phyloP scores from a whole-genome alignment of 2,888 invertebrate species.

The Nymphalis urticae region DNA sequence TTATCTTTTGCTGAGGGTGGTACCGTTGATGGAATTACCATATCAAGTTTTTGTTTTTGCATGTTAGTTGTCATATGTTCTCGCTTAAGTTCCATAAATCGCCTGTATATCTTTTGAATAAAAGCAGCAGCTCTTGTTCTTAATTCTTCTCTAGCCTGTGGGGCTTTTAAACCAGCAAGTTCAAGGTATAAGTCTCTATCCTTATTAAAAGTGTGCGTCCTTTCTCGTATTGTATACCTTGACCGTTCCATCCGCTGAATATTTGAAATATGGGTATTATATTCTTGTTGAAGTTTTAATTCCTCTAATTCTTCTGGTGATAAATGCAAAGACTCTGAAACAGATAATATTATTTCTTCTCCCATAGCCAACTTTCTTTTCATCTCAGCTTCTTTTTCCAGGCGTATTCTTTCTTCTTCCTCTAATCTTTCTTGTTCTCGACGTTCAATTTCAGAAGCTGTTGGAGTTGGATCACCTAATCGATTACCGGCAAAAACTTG shows the following conservation, averaged over 20 bases:
- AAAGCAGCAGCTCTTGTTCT: slow-evolving; percentile 54
- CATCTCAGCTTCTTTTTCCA: slow-evolving; percentile 59
- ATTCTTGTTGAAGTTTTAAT: slow-evolving; percentile 53
- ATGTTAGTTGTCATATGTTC: slow-evolving; percentile 62
- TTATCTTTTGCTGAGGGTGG: slow-evolving; percentile 70
- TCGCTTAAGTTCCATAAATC: slow-evolving; percentile 66
- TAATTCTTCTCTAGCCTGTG: slow-evolving; percentile 50
- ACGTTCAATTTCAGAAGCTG: slow-evolving; percentile 60
- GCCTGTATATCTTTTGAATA: slow-evolving; percentile 65
- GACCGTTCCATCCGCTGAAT: slow-evolving; percentile 75
- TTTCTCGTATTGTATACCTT: slow-evolving; percentile 48
- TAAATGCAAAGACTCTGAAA: slow-evolving; percentile 49
- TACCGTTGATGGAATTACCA: slow-evolving; percentile 78
- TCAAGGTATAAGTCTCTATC: slow-evolving; percentile 65
- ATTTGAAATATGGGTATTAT: slow-evolving; percentile 52
- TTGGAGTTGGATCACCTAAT: slow-evolving; percentile 63
- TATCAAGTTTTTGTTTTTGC: slow-evolving; percentile 77
- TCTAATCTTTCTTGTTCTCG: slow-evolving; percentile 56
- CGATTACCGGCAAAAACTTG: slow-evolving; percentile 70
- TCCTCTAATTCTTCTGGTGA: slow-evolving; percentile 59
- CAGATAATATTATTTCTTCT: slow-evolving; percentile 47
- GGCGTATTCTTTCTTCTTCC: slow-evolving; percentile 52
- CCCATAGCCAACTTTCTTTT: slow-evolving; percentile 58
- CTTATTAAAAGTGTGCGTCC: slow-evolving; percentile 55
- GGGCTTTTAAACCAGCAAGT: slow-evolving; percentile 65